These are phyloP conservation scores for Ptychobarbus kaznakovi DNA, from an alignment of 2,797 vertebrate genomes.

Conservation along the genomic window DNA sequence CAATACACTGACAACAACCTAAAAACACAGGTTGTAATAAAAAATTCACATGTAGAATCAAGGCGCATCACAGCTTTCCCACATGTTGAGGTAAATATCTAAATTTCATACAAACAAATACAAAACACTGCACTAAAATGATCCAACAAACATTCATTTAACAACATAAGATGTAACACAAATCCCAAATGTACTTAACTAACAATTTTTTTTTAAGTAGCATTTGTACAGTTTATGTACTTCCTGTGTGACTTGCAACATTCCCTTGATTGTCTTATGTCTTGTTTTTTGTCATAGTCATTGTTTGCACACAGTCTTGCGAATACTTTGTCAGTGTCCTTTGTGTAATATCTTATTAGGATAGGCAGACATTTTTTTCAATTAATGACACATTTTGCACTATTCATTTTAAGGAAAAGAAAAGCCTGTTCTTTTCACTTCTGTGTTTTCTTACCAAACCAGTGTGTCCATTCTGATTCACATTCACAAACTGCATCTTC, in stretches of 20 bases:
- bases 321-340: neutral
- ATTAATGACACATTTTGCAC: neutral
- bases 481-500: slow-evolving; percentile 7
- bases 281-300: neutral
- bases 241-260: neutral
- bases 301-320: neutral
- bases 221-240: neutral
- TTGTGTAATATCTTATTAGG: neutral
- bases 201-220: neutral
- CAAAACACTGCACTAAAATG: neutral
- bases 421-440: neutral
- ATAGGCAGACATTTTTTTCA: neutral
- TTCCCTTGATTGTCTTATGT: neutral
- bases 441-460: neutral
- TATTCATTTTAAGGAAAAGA: neutral
- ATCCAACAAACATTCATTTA: neutral
- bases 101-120: neutral
- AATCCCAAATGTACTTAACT: neutral
- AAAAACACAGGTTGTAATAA: neutral
- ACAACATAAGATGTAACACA: neutral
- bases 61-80: neutral
- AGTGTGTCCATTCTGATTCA: neutral
- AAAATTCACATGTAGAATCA: neutral
- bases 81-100: neutral
- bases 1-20: neutral